Evolutionary conservation across 2,113 vertebrate species (phyloP).

Genomic region (Tenebrosternarchus preto): DNA sequence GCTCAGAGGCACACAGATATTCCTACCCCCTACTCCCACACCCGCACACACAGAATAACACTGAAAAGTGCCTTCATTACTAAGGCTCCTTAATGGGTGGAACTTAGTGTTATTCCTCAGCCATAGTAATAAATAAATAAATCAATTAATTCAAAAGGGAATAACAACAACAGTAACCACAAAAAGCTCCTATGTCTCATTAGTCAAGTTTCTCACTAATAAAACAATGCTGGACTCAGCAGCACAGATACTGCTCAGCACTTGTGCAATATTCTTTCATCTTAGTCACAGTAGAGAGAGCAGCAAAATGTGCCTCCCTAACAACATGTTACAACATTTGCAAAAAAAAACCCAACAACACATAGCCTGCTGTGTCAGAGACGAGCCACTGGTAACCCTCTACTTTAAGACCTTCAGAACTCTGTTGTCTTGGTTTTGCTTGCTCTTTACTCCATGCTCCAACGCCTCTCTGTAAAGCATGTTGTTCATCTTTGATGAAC

Average conservation of each 20-base stretch:
- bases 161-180: neutral
- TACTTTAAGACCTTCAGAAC: neutral
- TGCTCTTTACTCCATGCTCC: neutral
- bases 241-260: neutral
- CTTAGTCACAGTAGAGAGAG: neutral
- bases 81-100: conserved; percentile 13
- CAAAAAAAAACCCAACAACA: too few species aligned
- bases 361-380: neutral
- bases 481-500: neutral
- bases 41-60: neutral
- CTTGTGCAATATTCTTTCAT: neutral
- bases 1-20: neutral
- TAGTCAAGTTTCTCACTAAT: neutral
- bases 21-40: neutral
- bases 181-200: conserved; percentile 14
- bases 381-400: neutral
- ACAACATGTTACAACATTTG: neutral
- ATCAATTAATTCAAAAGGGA: neutral
- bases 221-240: neutral
- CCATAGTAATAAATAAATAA: neutral
- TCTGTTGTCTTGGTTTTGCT: neutral
- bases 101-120: neutral
- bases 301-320: neutral
- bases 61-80: conserved; percentile 13
- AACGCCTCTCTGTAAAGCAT: neutral